phyloP scores from a whole-genome alignment of 2,797 vertebrate species.

The Tokudaia muenninki region DNA sequence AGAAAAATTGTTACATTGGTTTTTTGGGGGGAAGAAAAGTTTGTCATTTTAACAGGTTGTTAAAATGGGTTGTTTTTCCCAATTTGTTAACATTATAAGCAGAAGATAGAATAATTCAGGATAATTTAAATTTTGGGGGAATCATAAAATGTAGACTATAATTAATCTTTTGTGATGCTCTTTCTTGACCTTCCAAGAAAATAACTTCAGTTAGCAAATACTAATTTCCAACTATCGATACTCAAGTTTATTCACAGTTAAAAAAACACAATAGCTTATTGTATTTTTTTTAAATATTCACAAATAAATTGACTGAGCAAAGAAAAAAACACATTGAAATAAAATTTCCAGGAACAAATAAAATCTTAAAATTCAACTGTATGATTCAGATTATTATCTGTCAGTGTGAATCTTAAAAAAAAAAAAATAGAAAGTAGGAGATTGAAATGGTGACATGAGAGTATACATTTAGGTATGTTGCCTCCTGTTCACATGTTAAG shows the following conservation, averaged over 20 bases:
- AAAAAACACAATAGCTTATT: slow-evolving; percentile 25
- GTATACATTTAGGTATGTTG: not conserved
- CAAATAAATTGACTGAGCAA: slow-evolving; percentile 44
- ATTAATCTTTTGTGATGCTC: not conserved
- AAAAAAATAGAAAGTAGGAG: slow-evolving; percentile 25
- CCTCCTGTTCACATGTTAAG: slow-evolving; percentile 19
- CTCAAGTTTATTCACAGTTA: slow-evolving; percentile 43
- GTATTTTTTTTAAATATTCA: not conserved
- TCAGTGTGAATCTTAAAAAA: slow-evolving; percentile 14
- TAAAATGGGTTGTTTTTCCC: not conserved
- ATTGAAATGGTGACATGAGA: slow-evolving; percentile 36
- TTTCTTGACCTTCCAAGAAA: slow-evolving; percentile 27
- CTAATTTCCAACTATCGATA: not conserved
- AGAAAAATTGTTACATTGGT: slow-evolving; percentile 20
- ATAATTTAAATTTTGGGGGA: slow-evolving; percentile 43
- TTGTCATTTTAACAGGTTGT: slow-evolving; percentile 42
- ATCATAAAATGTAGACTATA: slow-evolving; percentile 50
- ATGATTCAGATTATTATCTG: slow-evolving; percentile 22
- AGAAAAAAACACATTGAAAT: slow-evolving; percentile 4
- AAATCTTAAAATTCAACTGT: not conserved
- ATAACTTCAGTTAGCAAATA: slow-evolving; percentile 37
- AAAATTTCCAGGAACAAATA: slow-evolving; percentile 49
- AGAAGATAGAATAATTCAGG: not conserved
- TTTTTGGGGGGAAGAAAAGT: not conserved
- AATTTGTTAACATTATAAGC: not conserved